Conservation (phyloP, 2,797 vertebrate genomes). For the Ataeniobius toweri region DNA sequence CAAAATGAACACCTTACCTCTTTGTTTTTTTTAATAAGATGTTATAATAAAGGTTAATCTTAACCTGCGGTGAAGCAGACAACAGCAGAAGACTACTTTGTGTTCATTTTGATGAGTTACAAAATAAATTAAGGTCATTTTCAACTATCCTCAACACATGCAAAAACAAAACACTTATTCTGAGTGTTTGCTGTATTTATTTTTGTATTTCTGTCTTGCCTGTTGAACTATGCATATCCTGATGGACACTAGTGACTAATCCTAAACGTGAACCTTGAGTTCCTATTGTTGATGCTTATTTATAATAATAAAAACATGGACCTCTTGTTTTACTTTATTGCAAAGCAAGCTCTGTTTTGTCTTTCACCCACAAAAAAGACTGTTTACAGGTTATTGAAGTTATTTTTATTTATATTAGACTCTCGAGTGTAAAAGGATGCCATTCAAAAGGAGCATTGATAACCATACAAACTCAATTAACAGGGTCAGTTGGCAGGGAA, state of each 20-base stretch:
- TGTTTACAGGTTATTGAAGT: conserved; percentile 71
- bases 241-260: conserved; percentile 57
- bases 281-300: conserved; percentile 68
- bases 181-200: conserved; percentile 55
- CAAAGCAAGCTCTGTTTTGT: conserved; percentile 12
- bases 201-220: conserved; percentile 46
- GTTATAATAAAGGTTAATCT: conserved; percentile 2
- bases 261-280: conserved; percentile 44
- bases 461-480: conserved; percentile 83
- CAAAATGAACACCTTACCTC: not conserved
- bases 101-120: conserved; percentile 3
- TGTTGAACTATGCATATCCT: conserved; percentile 77
- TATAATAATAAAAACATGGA: conserved; percentile 67
- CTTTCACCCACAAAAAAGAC: conserved; percentile 32
- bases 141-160: conserved; percentile 17
- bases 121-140: conserved; percentile 2
- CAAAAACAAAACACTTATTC: conserved; percentile 39
- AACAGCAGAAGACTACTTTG: not conserved
- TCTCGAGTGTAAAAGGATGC: conserved; percentile 88
- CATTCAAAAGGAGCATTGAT: conserved; percentile 87
- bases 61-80: conserved; percentile 1
- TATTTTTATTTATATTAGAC: conserved; percentile 85
- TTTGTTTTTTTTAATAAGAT: not conserved
- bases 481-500: conserved; percentile 73
- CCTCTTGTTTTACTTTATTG: conserved; percentile 32